Conservation (phyloP, 2,797 vertebrate genomes). For the Tokudaia tokunoshimensis region DNA sequence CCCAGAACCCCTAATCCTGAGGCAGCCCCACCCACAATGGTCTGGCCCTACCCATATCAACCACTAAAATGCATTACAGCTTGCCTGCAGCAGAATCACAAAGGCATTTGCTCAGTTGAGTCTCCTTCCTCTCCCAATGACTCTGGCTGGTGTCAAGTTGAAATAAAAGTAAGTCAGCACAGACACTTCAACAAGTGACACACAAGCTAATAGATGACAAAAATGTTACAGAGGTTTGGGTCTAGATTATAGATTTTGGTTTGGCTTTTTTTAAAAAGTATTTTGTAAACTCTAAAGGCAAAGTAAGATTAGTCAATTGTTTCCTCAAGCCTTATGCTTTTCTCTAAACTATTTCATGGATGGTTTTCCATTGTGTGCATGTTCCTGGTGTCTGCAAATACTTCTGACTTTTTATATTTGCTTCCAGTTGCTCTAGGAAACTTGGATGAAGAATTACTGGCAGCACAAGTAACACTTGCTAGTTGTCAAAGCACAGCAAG, state of each 20-base stretch:
- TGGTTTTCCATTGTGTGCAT: slow-evolving; percentile 83
- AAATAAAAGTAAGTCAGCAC: not conserved
- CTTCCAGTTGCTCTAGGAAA: slow-evolving; percentile 86
- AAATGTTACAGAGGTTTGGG: slow-evolving; percentile 44
- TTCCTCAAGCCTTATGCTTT: slow-evolving; percentile 42
- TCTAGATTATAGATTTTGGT: slow-evolving; percentile 67
- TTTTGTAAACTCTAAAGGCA: slow-evolving; percentile 44
- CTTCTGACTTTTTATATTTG: slow-evolving; percentile 86
- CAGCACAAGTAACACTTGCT: slow-evolving; percentile 84
- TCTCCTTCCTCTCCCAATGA: not conserved
- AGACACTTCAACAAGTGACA: slow-evolving; percentile 45
- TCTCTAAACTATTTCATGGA: slow-evolving; percentile 68
- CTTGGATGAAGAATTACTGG: slow-evolving; percentile 86
- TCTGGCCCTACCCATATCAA: too few species aligned
- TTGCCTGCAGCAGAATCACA: not conserved
- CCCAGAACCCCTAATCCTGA: not conserved
- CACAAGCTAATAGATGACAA: slow-evolving; percentile 70
- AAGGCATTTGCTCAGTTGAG: not conserved
- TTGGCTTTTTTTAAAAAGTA: slow-evolving; percentile 34
- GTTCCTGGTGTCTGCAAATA: slow-evolving; percentile 86
- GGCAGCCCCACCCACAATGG: not conserved
- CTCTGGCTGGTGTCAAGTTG: too few species aligned
- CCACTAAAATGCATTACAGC: not conserved
- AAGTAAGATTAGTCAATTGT: slow-evolving; percentile 54
- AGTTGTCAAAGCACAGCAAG: slow-evolving; percentile 16